These are phyloP conservation scores for Bradypodion pumilum DNA, from an alignment of 2,797 vertebrate genomes.

Conservation along the genomic window DNA sequence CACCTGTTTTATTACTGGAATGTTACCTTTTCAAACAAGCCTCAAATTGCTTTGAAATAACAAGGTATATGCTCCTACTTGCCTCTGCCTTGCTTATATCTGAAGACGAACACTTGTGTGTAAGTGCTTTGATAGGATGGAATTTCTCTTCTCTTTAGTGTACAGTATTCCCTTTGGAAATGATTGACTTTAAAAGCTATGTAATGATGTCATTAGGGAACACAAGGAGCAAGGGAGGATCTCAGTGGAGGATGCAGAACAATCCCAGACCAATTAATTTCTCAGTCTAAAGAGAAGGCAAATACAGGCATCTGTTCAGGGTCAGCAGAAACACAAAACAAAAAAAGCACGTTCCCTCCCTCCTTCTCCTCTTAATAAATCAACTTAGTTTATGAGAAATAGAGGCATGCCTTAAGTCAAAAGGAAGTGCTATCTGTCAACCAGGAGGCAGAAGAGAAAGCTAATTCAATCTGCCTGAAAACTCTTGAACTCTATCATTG, in stretches of 20 bases:
- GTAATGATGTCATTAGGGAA: conserved; percentile 37
- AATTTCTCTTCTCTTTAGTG: conserved; percentile 36
- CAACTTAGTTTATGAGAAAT: neutral
- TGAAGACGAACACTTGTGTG: conserved; percentile 36
- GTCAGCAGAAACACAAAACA: neutral
- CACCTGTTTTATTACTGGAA: conserved; percentile 45
- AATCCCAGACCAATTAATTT: conserved; percentile 20
- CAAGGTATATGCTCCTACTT: neutral
- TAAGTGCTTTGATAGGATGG: conserved; percentile 42
- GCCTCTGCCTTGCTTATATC: conserved; percentile 29
- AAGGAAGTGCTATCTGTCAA: neutral
- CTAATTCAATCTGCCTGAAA: neutral
- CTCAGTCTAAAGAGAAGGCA: neutral
- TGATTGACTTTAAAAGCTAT: conserved; percentile 25
- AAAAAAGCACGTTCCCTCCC: neutral
- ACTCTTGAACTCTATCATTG: neutral
- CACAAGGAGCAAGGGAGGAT: conserved; percentile 1
- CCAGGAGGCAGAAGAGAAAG: neutral
- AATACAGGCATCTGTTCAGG: conserved; percentile 9
- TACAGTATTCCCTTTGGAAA: conserved; percentile 54
- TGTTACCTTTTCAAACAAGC: conserved; percentile 44
- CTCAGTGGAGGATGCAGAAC: conserved; percentile 5
- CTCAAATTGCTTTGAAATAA: conserved; percentile 11
- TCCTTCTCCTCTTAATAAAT: neutral
- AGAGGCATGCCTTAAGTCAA: neutral